A percentile compares a stretch with the other conserved stretches of the same genome.
phyloP scores from a whole-genome alignment of 1,140 invertebrate genomes.

The Nixonia krombeini region DNA sequence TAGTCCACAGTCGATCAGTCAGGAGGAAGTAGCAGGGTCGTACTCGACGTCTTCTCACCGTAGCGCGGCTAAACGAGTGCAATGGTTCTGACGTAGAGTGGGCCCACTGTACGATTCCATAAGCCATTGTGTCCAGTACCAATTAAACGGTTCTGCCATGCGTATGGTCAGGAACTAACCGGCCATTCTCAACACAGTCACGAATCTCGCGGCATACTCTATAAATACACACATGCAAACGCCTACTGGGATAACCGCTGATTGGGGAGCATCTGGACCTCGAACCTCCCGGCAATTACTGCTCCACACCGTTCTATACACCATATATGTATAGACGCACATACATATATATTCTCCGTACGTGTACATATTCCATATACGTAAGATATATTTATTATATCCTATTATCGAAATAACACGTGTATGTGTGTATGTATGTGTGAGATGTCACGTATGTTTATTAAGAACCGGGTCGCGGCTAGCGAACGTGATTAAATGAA shows the following conservation, averaged over 20 bases:
- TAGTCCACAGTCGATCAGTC: constrained; percentile 37
- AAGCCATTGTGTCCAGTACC: constrained; percentile 72
- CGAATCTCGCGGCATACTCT: constrained; percentile 49
- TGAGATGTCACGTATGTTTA: no score
- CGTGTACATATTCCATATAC: constrained; percentile 15
- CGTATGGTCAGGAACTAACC: constrained; percentile 70
- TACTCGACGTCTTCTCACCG: constrained; percentile 34
- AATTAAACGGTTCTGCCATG: constrained; percentile 72
- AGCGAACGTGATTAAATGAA: no score
- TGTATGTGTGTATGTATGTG: no score
- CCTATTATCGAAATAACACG: no score
- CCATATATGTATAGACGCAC: constrained; percentile 10
- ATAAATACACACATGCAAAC: constrained; percentile 36
- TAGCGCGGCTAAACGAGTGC: constrained; percentile 64
- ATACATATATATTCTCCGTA: constrained; percentile 20
- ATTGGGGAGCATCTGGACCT: constrained; percentile 71
- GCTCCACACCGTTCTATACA: constrained; percentile 50
- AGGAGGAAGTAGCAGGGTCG: constrained; percentile 32
- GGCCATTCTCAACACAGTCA: constrained; percentile 66
- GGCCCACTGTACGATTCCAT: constrained; percentile 58
- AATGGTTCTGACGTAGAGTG: constrained; percentile 69
- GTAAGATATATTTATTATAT: no score
- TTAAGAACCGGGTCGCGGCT: no score
- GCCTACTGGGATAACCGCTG: constrained; percentile 56
- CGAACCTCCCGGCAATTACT: constrained; percentile 68